Base-by-base conservation (phyloP, 2,113 vertebrate species). In the Cyprinodon brontotheroides region DNA sequence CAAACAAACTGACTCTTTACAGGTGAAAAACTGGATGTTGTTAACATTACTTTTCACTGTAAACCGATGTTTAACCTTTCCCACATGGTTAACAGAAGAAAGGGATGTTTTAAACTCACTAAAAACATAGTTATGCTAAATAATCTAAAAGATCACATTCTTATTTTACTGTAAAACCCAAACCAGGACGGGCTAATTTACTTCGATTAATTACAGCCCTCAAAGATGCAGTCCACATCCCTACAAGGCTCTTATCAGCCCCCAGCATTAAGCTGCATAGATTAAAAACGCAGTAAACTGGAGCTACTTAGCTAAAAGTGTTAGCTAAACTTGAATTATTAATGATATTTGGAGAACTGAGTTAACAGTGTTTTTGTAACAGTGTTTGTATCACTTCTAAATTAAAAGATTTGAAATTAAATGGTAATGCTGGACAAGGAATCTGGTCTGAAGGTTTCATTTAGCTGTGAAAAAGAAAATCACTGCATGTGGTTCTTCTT, bases 151-250 rank as follows among this genome's bases (percentile, higher is more conserved):
- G 29, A 70, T 47, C 57, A 65, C 40, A 65, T 71, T 20, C 38
- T 53, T 71, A 8, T 22, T 4, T 29, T 43, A 0, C 41, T 71
- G 17, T 22, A 47, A 61, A 11, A 45, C 8, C 47, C 36, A 68
- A 61, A 79, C 63, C 50, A 39, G 65, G 84, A 57, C 40, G 70
- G 29, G 73, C 62, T 82, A 70, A 79, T 65, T 64, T 66, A 74
- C 82, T 59, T 72, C 12, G 64, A 47, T 22, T 78, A 82, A 86
- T 86, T 80, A 85, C 3, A 81, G 75, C 38, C 36, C 80, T 59
- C 79, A 69, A 65, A 53, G 78, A 80, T 79, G 72, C 75, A 81
- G 12, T 61, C 48, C 61, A 61, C 72, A 86, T 83, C 79, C 86
- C 71, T 41, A 47, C 20, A 11, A 72, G 60, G 59, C 20, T 69